Evolutionary conservation across 2,888 invertebrate species (phyloP).

Genomic region (Entomobrya multifasciata): DNA sequence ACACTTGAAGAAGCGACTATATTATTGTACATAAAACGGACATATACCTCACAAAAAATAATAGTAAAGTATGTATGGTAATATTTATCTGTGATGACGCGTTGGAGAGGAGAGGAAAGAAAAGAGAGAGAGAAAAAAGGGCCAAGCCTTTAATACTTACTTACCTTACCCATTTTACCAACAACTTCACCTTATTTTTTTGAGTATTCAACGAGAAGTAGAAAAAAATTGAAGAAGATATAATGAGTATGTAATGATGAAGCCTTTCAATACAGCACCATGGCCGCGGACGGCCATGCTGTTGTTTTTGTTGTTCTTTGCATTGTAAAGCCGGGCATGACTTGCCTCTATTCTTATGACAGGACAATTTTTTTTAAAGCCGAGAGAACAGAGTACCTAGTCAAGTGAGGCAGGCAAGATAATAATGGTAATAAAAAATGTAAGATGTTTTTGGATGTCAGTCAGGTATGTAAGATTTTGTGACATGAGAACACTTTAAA

Average conservation of each 20-base stretch:
- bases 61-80: too few species aligned
- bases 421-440: slow-evolving; percentile 21
- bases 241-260: slow-evolving; percentile 7
- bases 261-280: neutral
- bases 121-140: slow-evolving; percentile 41
- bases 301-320: slow-evolving; percentile 1
- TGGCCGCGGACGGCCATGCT: neutral
- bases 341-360: slow-evolving; percentile 12
- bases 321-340: slow-evolving; percentile 29
- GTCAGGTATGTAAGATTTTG: too few species aligned
- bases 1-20: neutral
- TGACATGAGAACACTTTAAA: too few species aligned
- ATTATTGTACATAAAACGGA: neutral
- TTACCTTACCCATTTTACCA: slow-evolving; percentile 28
- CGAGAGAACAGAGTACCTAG: neutral
- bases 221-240: neutral
- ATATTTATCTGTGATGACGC: neutral
- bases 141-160: slow-evolving; percentile 56
- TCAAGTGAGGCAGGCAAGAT: neutral
- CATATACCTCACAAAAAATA: too few species aligned
- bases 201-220: neutral
- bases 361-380: slow-evolving; percentile 40
- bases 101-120: too few species aligned
- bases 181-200: slow-evolving; percentile 31
- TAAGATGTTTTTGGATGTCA: neutral